Base-by-base conservation (phyloP, 2,888 invertebrate genomes). In the Xestoiulus laeticollis region DNA sequence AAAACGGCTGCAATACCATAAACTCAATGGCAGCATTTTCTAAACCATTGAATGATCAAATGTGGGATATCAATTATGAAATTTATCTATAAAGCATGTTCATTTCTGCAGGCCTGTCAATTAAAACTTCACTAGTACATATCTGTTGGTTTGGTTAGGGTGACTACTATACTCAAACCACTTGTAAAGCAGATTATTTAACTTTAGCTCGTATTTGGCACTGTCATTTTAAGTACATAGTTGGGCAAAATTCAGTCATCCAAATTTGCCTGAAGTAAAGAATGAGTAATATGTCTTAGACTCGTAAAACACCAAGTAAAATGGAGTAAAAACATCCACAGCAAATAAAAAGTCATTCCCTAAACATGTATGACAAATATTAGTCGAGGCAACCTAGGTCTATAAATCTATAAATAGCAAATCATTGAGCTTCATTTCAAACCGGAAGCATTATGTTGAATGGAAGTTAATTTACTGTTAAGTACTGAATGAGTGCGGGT, bases 371-470 rank as follows among this genome's bases (percentile, higher is more conserved):
- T 30, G 30, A 30, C 16, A 14, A 68, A 78, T 30, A 78, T 30
- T n/a, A 78, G 30, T 78, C 16, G 30, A 2, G 14, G 26, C 30
- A 32, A 30, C 30, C 14, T 78, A 26, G 14, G 16, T 26, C 78
- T 16, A 68, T 22, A 8, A 44, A 68, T 78, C 10, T 78, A 78
- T 16, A 30, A 78, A 78, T 16, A 14, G 16, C 30, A 78, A 78
- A 16, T 30, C 30, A 16, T 30, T 32, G 16, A 16, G 16, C 30
- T 16, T 30, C 78, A 78, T 78, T 26, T 30, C 78, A 14, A 30
- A 78, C 78, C 14, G 12, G 78, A 78, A 78, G 30, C 30, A 78
- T 68, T 68, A 68, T 78, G 30, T 78, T 78, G 30, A 78, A 78
- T 32, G 30, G 78, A 78, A 78, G 78, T 14, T 1, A 78, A 78